These are phyloP conservation scores for Artemisiospiza belli DNA, from an alignment of 2,113 vertebrate species.

Conservation along the genomic window DNA sequence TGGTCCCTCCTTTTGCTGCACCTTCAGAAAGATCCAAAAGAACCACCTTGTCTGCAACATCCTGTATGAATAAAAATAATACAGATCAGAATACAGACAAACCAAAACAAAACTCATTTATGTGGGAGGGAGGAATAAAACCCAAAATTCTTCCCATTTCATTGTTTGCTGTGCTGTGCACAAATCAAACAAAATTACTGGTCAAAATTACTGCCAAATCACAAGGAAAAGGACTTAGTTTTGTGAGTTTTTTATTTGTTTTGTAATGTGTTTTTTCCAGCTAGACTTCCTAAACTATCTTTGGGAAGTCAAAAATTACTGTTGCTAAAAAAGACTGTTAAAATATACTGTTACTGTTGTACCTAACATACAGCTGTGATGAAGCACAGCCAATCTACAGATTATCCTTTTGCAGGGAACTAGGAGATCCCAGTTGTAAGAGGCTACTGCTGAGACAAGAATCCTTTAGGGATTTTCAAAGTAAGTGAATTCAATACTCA, in stretches of 20 bases:
- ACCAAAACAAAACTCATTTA: not conserved
- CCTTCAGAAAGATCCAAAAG: slow-evolving; percentile 87
- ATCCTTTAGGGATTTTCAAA: not conserved
- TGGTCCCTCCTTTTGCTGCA: slow-evolving; percentile 85
- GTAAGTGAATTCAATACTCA: not conserved
- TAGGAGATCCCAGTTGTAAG: not conserved
- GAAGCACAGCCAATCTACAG: not conserved
- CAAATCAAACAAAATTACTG: not conserved
- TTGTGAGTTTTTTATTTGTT: not conserved
- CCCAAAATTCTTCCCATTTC: not conserved
- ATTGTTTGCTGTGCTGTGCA: not conserved
- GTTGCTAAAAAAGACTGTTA: not conserved
- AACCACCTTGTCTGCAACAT: slow-evolving; percentile 86
- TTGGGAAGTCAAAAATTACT: not conserved
- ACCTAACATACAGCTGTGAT: not conserved
- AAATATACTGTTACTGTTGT: not conserved
- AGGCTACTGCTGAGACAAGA: not conserved
- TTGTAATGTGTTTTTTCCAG: not conserved
- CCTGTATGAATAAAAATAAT: slow-evolving; percentile 60
- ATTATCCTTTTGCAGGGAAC: not conserved
- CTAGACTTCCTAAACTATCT: not conserved
- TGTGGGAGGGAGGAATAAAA: not conserved
- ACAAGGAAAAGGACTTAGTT: not conserved
- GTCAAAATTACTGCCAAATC: not conserved
- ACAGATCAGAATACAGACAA: not conserved